phyloP scores from a whole-genome alignment of 2,113 vertebrate genomes.

The Dissostichus mawsoni region DNA sequence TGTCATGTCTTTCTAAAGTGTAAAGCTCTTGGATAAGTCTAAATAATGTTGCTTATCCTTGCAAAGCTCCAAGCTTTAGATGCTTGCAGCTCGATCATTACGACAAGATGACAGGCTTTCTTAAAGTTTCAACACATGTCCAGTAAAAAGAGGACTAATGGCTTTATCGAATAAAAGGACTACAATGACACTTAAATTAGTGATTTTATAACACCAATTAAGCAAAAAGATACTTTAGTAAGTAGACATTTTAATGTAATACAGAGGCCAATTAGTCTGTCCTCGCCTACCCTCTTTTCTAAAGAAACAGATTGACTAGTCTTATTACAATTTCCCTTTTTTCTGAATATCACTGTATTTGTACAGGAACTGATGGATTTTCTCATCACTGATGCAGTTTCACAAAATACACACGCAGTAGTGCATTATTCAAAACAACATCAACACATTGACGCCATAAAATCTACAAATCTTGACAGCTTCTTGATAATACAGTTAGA shows the following conservation, averaged over 20 bases:
- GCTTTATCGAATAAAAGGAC: constrained; percentile 30
- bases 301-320: constrained; percentile 1
- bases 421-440: constrained; percentile 23
- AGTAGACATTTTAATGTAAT: constrained; percentile 32
- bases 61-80: constrained; percentile 51
- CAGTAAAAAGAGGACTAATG: constrained; percentile 32
- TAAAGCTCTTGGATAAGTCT: constrained; percentile 48
- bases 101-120: constrained; percentile 45
- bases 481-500: constrained; percentile 42
- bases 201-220: constrained; percentile 42
- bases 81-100: constrained; percentile 32
- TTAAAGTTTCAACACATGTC: constrained; percentile 39
- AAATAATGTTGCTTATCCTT: constrained; percentile 55
- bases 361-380: constrained; percentile 12
- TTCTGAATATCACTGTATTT: neutral
- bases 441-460: constrained; percentile 17
- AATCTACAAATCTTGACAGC: constrained; percentile 41
- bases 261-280: neutral
- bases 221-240: constrained; percentile 8
- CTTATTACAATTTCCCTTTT: neutral
- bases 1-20: constrained; percentile 59
- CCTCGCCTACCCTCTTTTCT: constrained; percentile 4
- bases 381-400: constrained; percentile 20
- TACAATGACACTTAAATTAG: constrained; percentile 48
- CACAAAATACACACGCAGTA: constrained; percentile 3